phyloP scores from a whole-genome alignment of 1,140 invertebrate genomes.

The Drosophila busckii region DNA sequence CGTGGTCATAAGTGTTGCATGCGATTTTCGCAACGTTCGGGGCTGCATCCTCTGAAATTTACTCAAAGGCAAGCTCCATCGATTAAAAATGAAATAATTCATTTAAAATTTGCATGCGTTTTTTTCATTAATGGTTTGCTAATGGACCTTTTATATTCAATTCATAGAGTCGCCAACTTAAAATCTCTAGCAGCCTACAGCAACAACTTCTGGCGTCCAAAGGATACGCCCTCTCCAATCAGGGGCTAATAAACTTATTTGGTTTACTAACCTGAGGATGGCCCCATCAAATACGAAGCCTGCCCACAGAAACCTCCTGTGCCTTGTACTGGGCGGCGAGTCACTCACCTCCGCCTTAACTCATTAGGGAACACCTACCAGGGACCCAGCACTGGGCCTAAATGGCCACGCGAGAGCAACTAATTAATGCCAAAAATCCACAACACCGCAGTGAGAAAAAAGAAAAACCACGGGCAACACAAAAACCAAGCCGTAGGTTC shows the following conservation, averaged over 20 bases:
- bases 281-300: conserved; percentile 65
- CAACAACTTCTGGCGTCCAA: neutral
- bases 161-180: conserved; percentile 3
- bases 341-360: conserved; percentile 54
- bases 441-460: neutral
- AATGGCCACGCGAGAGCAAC: conserved; percentile 62
- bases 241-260: conserved; percentile 72
- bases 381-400: conserved; percentile 15
- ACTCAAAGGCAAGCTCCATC: conserved; percentile 46
- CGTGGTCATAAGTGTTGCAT: conserved; percentile 26
- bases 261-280: conserved; percentile 51
- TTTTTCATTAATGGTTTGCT: conserved; percentile 26
- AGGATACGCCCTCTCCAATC: conserved; percentile 35
- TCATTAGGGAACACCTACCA: conserved; percentile 70
- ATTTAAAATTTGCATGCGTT: neutral
- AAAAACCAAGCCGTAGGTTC: conserved; percentile 18
- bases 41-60: conserved; percentile 16
- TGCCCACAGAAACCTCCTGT: conserved; percentile 12
- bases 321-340: conserved; percentile 25
- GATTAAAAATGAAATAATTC: conserved; percentile 49
- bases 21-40: neutral
- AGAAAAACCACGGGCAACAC: conserved; percentile 50
- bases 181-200: neutral
- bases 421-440: conserved; percentile 66
- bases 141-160: neutral